Conservation (phyloP, 2,113 vertebrate species). For the Protobothrops mucrosquamatus region DNA sequence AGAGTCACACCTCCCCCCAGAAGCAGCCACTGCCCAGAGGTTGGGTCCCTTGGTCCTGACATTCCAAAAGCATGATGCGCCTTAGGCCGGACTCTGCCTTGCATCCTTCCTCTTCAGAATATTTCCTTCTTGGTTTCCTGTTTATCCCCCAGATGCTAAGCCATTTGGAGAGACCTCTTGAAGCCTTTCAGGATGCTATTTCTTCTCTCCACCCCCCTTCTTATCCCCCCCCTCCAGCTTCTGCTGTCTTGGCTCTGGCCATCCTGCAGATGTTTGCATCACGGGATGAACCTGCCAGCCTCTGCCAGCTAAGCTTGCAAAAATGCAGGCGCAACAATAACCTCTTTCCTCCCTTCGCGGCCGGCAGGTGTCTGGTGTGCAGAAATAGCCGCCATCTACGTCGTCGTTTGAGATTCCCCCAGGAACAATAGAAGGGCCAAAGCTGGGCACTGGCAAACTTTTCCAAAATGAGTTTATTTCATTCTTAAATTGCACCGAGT, state of each 20-base stretch:
- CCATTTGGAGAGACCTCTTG: conserved; percentile 11
- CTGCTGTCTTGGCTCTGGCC: background rate
- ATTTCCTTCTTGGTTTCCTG: conserved; percentile 14
- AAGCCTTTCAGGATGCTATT: background rate
- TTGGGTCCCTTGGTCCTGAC: background rate
- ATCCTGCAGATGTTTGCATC: conserved; percentile 3
- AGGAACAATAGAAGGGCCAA: background rate
- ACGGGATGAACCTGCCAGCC: background rate
- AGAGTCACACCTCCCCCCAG: background rate
- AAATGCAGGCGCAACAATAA: background rate
- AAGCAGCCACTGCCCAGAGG: background rate
- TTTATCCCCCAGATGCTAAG: conserved; percentile 8
- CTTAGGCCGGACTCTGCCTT: background rate
- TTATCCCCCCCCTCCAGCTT: background rate
- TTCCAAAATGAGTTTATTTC: background rate
- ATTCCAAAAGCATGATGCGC: conserved; percentile 10
- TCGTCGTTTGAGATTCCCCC: too few relatives aligned
- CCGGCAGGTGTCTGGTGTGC: background rate
- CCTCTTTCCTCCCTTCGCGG: background rate
- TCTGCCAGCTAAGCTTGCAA: background rate
- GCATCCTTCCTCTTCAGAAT: conserved; percentile 13
- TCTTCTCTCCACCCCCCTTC: background rate
- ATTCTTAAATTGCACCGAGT: background rate
- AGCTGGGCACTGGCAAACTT: background rate
- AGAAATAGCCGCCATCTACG: background rate